Base-by-base conservation (phyloP, 1,140 invertebrate genomes). In the Dermatophagoides farinae region DNA sequence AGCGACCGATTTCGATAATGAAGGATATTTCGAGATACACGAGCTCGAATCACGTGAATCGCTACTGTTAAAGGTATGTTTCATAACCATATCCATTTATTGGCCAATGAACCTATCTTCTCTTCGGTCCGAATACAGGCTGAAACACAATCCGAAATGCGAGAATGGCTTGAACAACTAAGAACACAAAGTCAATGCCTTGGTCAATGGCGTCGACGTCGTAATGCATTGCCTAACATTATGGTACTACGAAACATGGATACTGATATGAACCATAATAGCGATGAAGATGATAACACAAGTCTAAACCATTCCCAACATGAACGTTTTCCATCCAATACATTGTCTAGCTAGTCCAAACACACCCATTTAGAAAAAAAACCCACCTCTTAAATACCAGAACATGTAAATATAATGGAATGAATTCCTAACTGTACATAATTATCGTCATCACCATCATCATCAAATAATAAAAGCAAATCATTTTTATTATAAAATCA, bases 11-110 rank as follows among this genome's bases (percentile, higher is more conserved):
- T 80, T 82, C 52, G 86, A 89, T 68, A 81, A 82, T 68, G 85
- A 88, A 70, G 88, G 92, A 71, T 89, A 88, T 71, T 92, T 96
- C 72, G 90, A 96, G 78, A 79, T 96, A 66, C 86, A 92, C 73
- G 89, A 95, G 74, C 79, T 91, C 63, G 80, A 83, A 63, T 87
- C 85, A 55, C 90, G 89, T 74, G 89, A 95, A 69, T 85, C 88
- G 51, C 90, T 84, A 74, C 84, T 92, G 69, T 86, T 95, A 72
- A 93, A 93, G 82, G 88, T 92, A 43, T 55, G 51, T n/a, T 37
- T 39, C 5, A 62, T 38, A 37, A 18, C 18, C 57, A n/a, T 60
- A 38, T 57, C 57, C 18, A n/a, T 25, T 1, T 51, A 38, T 61
- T 61, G 12, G 50, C 31, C 31, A 31, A 4, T 31, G 31, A 31